A percentile compares a stretch with the other conserved stretches of the same genome.
These are phyloP conservation scores for Eilema sororculum DNA, from an alignment of 2,888 invertebrate species.

Conservation along the genomic window DNA sequence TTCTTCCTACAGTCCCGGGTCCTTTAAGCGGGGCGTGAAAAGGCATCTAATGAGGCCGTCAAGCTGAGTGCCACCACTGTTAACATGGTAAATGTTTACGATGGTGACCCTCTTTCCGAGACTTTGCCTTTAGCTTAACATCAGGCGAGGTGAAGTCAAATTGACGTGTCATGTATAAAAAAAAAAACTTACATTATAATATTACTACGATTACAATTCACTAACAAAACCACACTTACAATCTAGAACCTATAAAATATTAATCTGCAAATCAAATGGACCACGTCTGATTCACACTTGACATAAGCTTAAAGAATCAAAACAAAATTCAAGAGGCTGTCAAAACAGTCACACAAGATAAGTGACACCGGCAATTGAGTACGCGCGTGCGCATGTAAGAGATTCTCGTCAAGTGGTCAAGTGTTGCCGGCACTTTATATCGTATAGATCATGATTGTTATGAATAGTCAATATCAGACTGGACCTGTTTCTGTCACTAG, in stretches of 20 bases:
- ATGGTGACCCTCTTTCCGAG: too few species aligned
- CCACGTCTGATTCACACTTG: slow-evolving; percentile 2
- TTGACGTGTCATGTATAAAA: too few species aligned
- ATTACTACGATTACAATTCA: neutral
- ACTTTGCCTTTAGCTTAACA: too few species aligned
- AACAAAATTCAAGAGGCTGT: slow-evolving; percentile 11
- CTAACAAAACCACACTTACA: neutral
- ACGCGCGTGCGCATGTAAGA: neutral
- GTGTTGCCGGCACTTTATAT: slow-evolving; percentile 7
- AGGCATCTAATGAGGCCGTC: too few species aligned
- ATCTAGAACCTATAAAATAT: neutral
- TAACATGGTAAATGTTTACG: too few species aligned
- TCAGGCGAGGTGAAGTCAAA: too few species aligned
- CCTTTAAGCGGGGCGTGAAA: too few species aligned
- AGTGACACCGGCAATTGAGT: slow-evolving; percentile 16
- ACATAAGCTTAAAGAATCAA: slow-evolving; percentile 1
- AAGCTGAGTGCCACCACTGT: too few species aligned
- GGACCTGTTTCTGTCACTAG: too few species aligned
- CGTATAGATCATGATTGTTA: neutral
- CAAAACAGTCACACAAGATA: slow-evolving; percentile 14
- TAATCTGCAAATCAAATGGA: neutral
- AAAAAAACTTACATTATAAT: too few species aligned
- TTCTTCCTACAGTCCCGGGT: too few species aligned
- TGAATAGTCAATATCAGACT: neutral
- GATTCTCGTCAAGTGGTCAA: slow-evolving; percentile 9